Percentiles rank a stretch among this genome's conserved stretches.
Evolutionary conservation across 2,888 invertebrate genomes (phyloP).

Genomic region (Stomorhina lunata): DNA sequence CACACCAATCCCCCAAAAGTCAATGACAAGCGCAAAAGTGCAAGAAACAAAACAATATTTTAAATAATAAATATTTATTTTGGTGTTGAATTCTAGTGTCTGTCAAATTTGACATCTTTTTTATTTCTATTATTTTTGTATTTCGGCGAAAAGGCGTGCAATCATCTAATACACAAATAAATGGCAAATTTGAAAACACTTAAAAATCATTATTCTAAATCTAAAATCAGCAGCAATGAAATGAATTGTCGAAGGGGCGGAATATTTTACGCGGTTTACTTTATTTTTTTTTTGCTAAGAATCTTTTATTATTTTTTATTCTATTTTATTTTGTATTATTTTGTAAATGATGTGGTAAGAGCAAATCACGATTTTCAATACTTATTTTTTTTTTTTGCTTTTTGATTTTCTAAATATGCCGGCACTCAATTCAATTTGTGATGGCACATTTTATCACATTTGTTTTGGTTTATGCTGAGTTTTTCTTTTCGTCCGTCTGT

Average conservation of each 20-base stretch:
- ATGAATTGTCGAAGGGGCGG: constrained; percentile 30
- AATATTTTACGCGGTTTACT: constrained; percentile 34
- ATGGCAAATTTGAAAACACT: constrained; percentile 48
- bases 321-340: neutral
- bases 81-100: constrained; percentile 44
- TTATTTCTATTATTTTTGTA: too few species aligned
- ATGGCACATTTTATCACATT: constrained; percentile 24
- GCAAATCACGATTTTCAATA: neutral
- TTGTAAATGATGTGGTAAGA: neutral
- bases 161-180: neutral
- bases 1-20: neutral
- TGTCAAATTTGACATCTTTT: constrained; percentile 54
- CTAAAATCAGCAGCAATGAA: constrained; percentile 4
- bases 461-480: constrained; percentile 37
- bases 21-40: neutral
- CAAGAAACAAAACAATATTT: neutral
- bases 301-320: neutral
- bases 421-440: neutral
- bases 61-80: constrained; percentile 10
- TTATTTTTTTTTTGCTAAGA: constrained; percentile 1
- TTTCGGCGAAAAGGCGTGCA: constrained; percentile 41
- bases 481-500: neutral
- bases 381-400: neutral
- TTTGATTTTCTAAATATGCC: neutral
- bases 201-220: constrained; percentile 46